Evolutionary conservation across 37 sponge, comb jelly and placozoan genomes (phyloP).

Genomic region (Halichondria panicea): DNA sequence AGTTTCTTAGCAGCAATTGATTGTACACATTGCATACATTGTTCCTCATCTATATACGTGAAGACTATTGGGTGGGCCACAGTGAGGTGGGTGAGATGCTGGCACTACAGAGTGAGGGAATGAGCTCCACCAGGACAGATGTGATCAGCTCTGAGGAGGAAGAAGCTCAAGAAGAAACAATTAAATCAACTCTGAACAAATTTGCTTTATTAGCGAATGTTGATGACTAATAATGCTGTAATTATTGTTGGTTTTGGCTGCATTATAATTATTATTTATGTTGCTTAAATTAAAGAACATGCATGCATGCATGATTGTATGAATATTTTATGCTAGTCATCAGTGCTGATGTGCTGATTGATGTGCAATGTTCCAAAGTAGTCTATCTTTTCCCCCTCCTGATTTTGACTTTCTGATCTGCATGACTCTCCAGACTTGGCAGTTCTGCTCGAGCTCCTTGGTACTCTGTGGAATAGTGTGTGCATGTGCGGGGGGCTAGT

Average conservation of each 20-base stretch:
- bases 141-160: background rate
- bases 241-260: too few species aligned
- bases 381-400: too few species aligned
- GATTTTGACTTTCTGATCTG: too few species aligned
- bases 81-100: conserved; percentile 69
- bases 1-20: background rate
- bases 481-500: too few species aligned
- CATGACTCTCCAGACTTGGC: too few species aligned
- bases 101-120: conserved; percentile 35
- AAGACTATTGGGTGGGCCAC: conserved; percentile 50
- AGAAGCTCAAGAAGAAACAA: background rate
- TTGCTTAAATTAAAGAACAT: background rate
- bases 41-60: background rate
- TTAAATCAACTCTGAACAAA: background rate
- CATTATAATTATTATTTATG: background rate
- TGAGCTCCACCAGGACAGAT: background rate
- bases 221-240: too few species aligned
- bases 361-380: background rate
- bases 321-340: background rate
- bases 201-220: background rate
- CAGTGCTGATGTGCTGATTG: background rate
- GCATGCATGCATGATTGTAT: background rate
- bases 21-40: background rate
- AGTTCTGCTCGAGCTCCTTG: too few species aligned
- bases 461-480: too few species aligned